Evolutionary conservation across 2,797 vertebrate genomes (phyloP).

Genomic region (Phrynocephalus vlangalii): DNA sequence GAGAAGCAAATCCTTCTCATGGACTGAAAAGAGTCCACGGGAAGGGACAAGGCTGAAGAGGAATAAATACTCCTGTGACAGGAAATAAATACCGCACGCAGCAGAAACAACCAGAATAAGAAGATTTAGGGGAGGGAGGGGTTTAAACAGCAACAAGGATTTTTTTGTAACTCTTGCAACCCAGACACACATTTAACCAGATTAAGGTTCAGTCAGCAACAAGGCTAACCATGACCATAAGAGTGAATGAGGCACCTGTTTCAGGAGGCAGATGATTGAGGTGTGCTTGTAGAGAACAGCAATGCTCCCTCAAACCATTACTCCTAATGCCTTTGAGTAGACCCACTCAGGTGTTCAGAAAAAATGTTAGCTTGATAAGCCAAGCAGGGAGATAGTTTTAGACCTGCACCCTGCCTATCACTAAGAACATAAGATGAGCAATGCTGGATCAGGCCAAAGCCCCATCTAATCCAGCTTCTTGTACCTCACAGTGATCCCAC

Average conservation of each 20-base stretch:
- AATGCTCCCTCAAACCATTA: neutral
- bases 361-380: no score
- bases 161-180: neutral
- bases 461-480: no score
- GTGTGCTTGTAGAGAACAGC: neutral
- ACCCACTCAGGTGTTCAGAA: no score
- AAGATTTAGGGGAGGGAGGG: no score
- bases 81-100: conserved; percentile 6
- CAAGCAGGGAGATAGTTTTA: no score
- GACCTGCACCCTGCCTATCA: no score
- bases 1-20: neutral
- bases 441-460: no score
- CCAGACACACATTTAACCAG: neutral
- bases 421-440: no score
- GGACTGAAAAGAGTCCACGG: neutral
- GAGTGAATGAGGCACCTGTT: neutral
- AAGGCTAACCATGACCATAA: neutral
- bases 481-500: no score
- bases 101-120: neutral
- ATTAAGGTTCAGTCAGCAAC: neutral
- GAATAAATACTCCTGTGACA: neutral
- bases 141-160: neutral
- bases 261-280: neutral
- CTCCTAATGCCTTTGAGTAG: neutral
- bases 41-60: neutral